Evolutionary conservation across 1,140 invertebrate species (phyloP), one percentile per base, ranked within the genome.

Genomic region (Drosophila parvula): DNA sequence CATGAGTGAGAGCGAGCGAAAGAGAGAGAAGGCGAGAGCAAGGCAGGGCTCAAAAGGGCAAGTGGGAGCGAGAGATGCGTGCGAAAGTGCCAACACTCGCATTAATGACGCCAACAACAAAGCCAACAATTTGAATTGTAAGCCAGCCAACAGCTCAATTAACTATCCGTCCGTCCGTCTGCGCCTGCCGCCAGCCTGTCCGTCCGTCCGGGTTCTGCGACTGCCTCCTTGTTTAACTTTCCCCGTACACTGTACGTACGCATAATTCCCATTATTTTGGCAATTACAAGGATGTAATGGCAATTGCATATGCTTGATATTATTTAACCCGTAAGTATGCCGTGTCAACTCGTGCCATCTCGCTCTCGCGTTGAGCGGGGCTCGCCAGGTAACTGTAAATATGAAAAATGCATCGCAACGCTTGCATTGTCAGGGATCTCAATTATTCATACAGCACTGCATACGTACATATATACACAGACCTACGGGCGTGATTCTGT

Each of bases 41-140:
- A 10, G 48, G 50, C 38, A 12, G 47, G 38, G 38, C 18, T 16
- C 12, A 45, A 27, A 22, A 27, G 38, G 36, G 41, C 22, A 48
- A 14, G 32, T 18, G 69, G 22, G 22, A 40, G 57, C 41, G 50
- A 56, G 40, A 64, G 74, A 56, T 69, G 75, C 59, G 82, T 86
- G 83, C 79, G 83, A 86, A 88, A 86, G 84, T 89, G 76, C 83
- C 84, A 83, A 88, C 83, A 89, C 83, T 88, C 84, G 84, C 83
- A 88, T 88, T 88, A 86, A 86, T 86, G 84, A 79, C 83, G 76
- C 68, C 82, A 86, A 71, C 61, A 78, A 57, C 44, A 78, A 76
- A 41, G 50, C 38, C 81, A 75, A 83, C 81, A 82, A 79, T 65
- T 80, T 80, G 65, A 84, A 79, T 88, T 88, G 83, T 86, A 86